Evolutionary conservation across 2,113 vertebrate genomes (phyloP), one percentile per base, ranked within the genome.

Genomic region (Callipepla squamata): DNA sequence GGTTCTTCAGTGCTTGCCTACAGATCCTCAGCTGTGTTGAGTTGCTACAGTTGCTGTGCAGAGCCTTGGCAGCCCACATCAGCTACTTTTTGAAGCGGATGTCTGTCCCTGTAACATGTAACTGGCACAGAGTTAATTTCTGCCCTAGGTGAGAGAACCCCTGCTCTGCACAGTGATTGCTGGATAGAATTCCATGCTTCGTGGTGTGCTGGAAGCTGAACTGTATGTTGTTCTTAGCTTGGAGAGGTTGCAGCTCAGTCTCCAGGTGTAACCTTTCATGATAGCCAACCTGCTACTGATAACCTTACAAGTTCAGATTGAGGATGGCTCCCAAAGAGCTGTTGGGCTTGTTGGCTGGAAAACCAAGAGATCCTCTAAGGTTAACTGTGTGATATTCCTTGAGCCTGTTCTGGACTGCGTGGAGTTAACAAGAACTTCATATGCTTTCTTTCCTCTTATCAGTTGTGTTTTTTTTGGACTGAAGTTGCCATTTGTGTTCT

Each of bases 401-500:
- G 47, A 59, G 32, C 15, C 7, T 6, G 30, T 57, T 72, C 26
- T 50, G 48, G 23, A 26, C 15, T 25, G 20, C 42, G 16, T 23
- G 20, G 30, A 67, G 21, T 67, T 22, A n/a, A 30, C 40, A 77
- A 84, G 36, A 25, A 14, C 32, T 72, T 63, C 32, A 32, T 2
- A 32, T 2, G 1, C 1, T 0, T 45, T 80, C 1, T 0, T 50
- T 80, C 45, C 22, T 90, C 3, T 15, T 68, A 53, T 36, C 8
- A 7, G 1, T 72, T 72, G n/a, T 61, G 38, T 40, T 72, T 19
- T 19, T 11, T 11, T 47, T 47, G 22, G 50, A 13, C 50, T 45
- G 28, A 32, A 53, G 28, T 30, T 57, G 7, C 38, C 13, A 4
- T 70, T 70, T 18, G n/a, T 9, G 70, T 89, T 65, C 13, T 36